Conservation (phyloP, 1,140 invertebrate species). For the Bilobella aurantiaca region DNA sequence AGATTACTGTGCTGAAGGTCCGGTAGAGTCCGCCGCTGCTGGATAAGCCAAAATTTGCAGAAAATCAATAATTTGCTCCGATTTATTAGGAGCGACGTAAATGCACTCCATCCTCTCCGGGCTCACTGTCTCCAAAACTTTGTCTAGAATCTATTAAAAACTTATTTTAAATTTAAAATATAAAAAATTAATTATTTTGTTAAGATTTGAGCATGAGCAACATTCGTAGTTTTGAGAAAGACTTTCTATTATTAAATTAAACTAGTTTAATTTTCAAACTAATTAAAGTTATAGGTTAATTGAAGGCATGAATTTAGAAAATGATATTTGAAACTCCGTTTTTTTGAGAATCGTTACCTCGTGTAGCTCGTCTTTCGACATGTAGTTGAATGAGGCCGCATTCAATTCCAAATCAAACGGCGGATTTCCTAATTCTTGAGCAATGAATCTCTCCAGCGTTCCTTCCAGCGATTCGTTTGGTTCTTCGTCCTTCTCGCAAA, state of each 20-base stretch:
- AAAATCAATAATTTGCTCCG: neutral
- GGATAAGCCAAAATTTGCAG: neutral
- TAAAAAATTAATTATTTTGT: neutral
- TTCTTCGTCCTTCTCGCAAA: neutral
- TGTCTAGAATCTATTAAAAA: conserved; percentile 1
- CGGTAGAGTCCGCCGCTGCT: no score
- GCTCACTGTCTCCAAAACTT: neutral
- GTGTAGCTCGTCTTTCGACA: neutral
- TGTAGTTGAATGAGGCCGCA: neutral
- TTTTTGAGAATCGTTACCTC: neutral
- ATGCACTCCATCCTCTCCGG: neutral
- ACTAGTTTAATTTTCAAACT: no score
- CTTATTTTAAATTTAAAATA: neutral
- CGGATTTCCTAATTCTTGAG: neutral
- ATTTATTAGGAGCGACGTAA: neutral
- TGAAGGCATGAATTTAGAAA: no score
- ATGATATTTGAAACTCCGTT: neutral
- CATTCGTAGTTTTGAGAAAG: no score
- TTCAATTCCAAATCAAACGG: conserved; percentile 1
- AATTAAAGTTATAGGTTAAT: no score
- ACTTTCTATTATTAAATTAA: no score
- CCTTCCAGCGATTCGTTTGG: neutral
- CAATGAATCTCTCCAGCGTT: neutral
- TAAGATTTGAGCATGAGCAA: neutral
- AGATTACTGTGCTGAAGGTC: no score